These are phyloP conservation scores for Sebastes matsubarae DNA, from an alignment of 2,797 vertebrate genomes.

Conservation along the genomic window DNA sequence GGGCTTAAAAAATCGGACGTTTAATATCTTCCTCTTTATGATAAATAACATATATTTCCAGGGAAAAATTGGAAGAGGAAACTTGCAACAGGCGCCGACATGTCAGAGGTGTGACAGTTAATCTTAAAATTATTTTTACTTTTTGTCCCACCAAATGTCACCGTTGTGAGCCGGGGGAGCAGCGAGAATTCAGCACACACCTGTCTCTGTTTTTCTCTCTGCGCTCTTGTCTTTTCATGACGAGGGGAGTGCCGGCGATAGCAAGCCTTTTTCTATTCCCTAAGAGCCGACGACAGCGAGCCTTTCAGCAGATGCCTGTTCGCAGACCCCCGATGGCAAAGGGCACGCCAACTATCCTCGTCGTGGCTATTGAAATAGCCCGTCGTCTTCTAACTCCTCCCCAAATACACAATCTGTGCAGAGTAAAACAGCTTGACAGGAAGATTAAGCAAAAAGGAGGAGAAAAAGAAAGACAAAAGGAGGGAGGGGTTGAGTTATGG, in stretches of 20 bases:
- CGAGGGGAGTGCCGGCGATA: conserved; percentile 33
- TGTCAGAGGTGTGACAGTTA: conserved; percentile 63
- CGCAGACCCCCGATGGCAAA: conserved; percentile 32
- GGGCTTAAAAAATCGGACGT: background rate
- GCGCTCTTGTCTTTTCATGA: conserved; percentile 58
- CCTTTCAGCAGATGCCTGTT: conserved; percentile 41
- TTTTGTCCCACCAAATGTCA: conserved; percentile 71
- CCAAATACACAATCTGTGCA: conserved; percentile 3
- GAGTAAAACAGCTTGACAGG: conserved; percentile 52
- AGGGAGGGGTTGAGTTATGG: conserved; percentile 55
- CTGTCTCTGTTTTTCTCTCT: conserved; percentile 61
- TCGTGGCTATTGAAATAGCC: conserved; percentile 27
- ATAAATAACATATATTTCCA: conserved; percentile 5
- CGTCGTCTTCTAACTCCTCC: background rate
- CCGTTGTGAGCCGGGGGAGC: conserved; percentile 47
- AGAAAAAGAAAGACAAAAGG: conserved; percentile 28
- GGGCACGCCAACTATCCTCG: conserved; percentile 33
- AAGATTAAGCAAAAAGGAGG: conserved; percentile 45
- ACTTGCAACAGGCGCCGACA: background rate
- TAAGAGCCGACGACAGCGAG: conserved; percentile 38
- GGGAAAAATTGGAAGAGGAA: background rate
- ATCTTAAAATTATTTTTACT: conserved; percentile 53
- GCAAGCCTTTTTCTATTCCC: conserved; percentile 41
- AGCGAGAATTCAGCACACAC: conserved; percentile 64
- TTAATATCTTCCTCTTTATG: background rate